Evolutionary conservation across 2,113 vertebrate genomes (phyloP).

Genomic region (Uropsilus gracilis): DNA sequence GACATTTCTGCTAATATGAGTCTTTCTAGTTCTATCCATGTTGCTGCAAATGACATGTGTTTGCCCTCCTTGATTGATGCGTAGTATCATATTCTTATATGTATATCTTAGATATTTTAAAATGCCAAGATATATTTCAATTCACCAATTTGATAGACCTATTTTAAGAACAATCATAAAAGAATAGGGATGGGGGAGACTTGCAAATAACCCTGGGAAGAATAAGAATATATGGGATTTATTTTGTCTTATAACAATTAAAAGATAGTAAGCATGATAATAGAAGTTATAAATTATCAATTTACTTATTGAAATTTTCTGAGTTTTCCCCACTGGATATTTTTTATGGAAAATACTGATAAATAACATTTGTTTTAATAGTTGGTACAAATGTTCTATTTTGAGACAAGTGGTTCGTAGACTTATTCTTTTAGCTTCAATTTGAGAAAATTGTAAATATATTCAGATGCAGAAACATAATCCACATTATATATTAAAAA

Average conservation of each 20-base stretch:
- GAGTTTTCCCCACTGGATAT: background rate
- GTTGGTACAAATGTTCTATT: background rate
- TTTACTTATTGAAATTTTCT: background rate
- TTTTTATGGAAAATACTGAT: background rate
- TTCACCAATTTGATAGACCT: background rate
- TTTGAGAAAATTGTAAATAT: background rate
- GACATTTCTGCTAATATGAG: no score
- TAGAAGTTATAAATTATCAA: background rate
- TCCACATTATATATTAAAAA: conserved; percentile 2
- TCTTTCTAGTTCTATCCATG: no score
- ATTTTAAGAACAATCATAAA: background rate
- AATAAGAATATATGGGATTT: background rate
- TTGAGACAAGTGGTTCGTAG: background rate
- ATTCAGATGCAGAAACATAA: background rate
- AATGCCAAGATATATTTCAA: background rate
- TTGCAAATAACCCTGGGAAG: background rate
- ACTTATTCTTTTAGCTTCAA: background rate
- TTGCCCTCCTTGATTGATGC: no score
- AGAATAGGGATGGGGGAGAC: background rate
- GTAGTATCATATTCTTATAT: background rate
- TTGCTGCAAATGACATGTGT: no score
- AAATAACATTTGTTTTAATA: background rate
- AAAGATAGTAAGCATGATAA: background rate
- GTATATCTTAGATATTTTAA: background rate
- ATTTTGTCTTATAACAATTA: background rate